Evolutionary conservation across 2,113 vertebrate species (phyloP).

Genomic region (Petrocephalus zakoni): DNA sequence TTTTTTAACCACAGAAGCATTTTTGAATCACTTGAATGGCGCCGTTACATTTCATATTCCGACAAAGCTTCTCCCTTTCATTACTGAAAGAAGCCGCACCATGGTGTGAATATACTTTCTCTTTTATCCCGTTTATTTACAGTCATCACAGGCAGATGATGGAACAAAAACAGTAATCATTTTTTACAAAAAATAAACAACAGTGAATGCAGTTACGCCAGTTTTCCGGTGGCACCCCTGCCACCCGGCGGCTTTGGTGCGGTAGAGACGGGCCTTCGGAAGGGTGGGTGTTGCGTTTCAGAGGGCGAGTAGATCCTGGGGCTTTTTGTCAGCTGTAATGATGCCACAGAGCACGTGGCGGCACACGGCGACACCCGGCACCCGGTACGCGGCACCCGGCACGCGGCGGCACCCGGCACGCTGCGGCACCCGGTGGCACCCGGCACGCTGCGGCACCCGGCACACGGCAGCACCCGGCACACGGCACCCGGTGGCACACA

Average conservation of each 20-base stretch:
- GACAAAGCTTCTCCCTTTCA: neutral
- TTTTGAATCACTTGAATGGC: conserved; percentile 31
- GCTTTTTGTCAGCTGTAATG: conserved; percentile 52
- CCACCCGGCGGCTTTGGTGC: too few relatives aligned
- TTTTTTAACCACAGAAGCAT: conserved; percentile 47
- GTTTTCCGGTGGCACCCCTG: neutral
- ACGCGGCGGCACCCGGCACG: neutral
- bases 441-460: neutral
- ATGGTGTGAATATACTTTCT: neutral
- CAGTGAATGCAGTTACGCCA: neutral
- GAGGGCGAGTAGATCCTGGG: conserved; percentile 37
- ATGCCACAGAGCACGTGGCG: neutral
- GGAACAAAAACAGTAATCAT: neutral
- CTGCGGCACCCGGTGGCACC: too few relatives aligned
- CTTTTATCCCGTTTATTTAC: neutral
- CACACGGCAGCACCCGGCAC: neutral
- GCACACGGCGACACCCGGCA: neutral
- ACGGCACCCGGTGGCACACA: too few relatives aligned
- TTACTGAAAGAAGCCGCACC: neutral
- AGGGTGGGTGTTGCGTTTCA: conserved; percentile 50
- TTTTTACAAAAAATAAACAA: neutral
- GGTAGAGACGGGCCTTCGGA: conserved; percentile 36
- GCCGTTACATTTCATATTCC: neutral
- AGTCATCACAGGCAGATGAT: neutral
- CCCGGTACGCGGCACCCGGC: neutral